Conservation (phyloP, 2,888 invertebrate genomes). For the Troglohyphantes excavatus region DNA sequence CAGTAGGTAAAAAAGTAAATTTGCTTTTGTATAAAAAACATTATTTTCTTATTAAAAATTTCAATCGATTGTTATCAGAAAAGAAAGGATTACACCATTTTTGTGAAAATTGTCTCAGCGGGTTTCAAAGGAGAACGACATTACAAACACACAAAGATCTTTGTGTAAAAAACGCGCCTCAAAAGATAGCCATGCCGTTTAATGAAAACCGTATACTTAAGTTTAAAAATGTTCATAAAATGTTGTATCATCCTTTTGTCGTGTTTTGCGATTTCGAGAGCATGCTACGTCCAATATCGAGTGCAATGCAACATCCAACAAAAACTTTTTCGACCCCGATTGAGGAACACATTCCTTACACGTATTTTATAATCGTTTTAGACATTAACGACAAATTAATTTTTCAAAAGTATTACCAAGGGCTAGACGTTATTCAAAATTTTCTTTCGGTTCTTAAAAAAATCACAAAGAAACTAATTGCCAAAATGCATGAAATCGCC, state of each 20-base stretch:
- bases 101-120: neutral
- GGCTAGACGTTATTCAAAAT: neutral
- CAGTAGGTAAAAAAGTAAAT: neutral
- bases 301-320: neutral
- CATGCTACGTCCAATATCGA: neutral
- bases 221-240: neutral
- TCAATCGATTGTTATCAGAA: neutral
- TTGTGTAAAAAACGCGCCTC: neutral
- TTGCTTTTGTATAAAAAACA: slow-evolving; percentile 7
- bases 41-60: slow-evolving; percentile 33
- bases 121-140: neutral
- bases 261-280: slow-evolving; percentile 27
- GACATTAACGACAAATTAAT: neutral
- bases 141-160: neutral
- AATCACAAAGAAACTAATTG: neutral
- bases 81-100: neutral
- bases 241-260: neutral
- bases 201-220: neutral
- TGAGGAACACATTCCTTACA: neutral
- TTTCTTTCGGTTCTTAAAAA: slow-evolving; percentile 2
- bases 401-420: slow-evolving; percentile 11
- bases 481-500: neutral
- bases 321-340: neutral
- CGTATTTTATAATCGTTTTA: neutral
- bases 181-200: neutral